Base-by-base conservation (phyloP, 1,140 invertebrate species). In the Lepidostoma basale region DNA sequence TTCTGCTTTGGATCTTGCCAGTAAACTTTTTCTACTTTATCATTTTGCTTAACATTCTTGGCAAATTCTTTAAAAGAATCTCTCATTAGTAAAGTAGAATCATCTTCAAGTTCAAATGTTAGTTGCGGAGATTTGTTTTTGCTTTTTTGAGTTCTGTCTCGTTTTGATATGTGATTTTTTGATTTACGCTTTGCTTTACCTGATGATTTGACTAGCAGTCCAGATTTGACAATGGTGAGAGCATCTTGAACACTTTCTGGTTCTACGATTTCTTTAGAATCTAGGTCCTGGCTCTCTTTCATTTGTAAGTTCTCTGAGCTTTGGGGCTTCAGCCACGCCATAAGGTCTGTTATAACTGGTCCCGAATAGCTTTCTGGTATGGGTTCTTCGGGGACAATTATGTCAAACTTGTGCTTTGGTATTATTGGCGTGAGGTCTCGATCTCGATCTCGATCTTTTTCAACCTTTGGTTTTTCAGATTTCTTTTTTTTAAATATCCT, bases 341-440 rank as follows among this genome's bases (percentile, higher is more conserved):
- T 76, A 67, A 82, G 80, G 54, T 83, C 81, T n/a, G 80, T 81
- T 39, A 83, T 82, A 16, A 83, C 81, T 0, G 80, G 80, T 30
- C 80, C 80, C 26, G 67, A 77, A 64, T 83, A 82, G 72, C 79
- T 79, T 3, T 75, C 20, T 18, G 79, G 79, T 10, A 80, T 75
- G 1, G 77, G 73, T 42, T 78, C 77, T 36, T 79, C 78, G 10
- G 68, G n/a, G 18, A n/a, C n/a, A n/a, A 77, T 74, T 54, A 26
- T 56, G 33, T 69, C 63, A 8, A 14, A 42, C 62, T 73, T 73
- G 62, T 3, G 73, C 56, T 60, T 73, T 69, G 8, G 60, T 56
- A 62, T 78, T 76, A 44, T 62, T 14, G 36, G 76, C 72, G 20
- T 77, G 25, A 18, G 18, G 28, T 68, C n/a, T n/a, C n/a, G n/a